phyloP scores from a whole-genome alignment of 2,797 vertebrate genomes.

The Steatocranus sp. region DNA sequence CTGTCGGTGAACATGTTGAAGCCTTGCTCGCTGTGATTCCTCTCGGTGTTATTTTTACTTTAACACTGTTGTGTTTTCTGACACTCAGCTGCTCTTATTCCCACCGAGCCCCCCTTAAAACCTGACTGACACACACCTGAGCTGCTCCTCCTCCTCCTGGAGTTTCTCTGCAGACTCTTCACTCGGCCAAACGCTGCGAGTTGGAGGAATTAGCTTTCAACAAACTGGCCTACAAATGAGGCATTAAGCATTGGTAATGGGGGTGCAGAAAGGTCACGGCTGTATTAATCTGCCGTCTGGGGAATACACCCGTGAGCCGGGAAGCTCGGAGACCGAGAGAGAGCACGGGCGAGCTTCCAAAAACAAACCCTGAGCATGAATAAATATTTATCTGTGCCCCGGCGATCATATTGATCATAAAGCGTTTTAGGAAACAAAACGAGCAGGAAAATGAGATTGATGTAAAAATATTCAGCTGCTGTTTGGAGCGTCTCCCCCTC shows the following conservation, averaged over 20 bases:
- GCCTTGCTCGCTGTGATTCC: neutral
- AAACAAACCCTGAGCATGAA: conserved; percentile 59
- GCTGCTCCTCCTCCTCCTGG: neutral
- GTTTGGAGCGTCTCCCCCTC: neutral
- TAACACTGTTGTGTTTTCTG: neutral
- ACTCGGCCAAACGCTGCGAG: conserved; percentile 11
- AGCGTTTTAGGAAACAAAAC: conserved; percentile 49
- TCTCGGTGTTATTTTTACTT: neutral
- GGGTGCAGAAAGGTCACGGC: conserved; percentile 67
- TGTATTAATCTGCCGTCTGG: conserved; percentile 70
- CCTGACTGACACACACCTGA: conserved; percentile 30
- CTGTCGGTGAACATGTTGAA: conserved; percentile 8
- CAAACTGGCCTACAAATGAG: conserved; percentile 71
- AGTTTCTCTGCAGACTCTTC: neutral
- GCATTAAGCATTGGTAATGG: conserved; percentile 70
- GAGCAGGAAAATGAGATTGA: conserved; percentile 46
- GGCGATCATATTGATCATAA: conserved; percentile 51
- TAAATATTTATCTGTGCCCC: conserved; percentile 58
- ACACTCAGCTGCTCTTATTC: conserved; percentile 3
- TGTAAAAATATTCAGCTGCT: conserved; percentile 36
- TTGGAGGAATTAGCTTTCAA: conserved; percentile 54
- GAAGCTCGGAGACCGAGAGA: conserved; percentile 16
- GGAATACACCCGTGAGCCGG: conserved; percentile 53
- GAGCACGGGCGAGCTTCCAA: conserved; percentile 38
- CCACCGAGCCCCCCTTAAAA: conserved; percentile 2